These are phyloP conservation scores for Theropithecus gelada DNA, from an alignment of 2,113 vertebrate genomes.

Conservation along the genomic window DNA sequence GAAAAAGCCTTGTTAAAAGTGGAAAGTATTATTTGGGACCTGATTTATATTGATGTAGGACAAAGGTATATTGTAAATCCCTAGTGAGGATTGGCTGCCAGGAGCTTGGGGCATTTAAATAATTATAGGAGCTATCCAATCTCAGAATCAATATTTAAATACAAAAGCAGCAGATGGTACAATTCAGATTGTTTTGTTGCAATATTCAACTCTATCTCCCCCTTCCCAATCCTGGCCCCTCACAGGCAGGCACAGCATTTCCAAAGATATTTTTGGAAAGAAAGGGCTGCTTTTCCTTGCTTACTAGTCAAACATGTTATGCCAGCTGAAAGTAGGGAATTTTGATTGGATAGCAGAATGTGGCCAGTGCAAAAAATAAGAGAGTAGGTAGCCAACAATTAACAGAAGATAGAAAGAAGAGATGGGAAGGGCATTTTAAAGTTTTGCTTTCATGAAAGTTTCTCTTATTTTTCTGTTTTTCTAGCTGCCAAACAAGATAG, in stretches of 20 bases:
- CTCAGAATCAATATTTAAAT: neutral
- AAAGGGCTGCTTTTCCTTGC: neutral
- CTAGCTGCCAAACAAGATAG: neutral
- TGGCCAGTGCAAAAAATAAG: neutral
- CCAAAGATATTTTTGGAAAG: neutral
- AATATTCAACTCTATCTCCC: neutral
- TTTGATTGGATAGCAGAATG: neutral
- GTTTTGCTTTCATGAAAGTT: neutral
- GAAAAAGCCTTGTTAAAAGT: neutral
- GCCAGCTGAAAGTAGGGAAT: neutral
- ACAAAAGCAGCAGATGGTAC: neutral
- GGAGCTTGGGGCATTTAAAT: neutral
- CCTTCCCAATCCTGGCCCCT: neutral
- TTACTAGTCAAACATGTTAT: neutral
- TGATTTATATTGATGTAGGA: neutral
- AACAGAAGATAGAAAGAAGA: slow-evolving; percentile 11
- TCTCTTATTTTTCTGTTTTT: slow-evolving; percentile 25
- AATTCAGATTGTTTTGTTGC: neutral
- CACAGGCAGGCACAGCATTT: neutral
- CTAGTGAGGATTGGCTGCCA: neutral
- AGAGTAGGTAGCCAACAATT: neutral
- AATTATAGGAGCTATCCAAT: neutral
- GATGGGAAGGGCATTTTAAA: neutral
- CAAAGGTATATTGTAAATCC: neutral
- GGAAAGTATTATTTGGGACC: neutral